phyloP scores from a whole-genome alignment of 2,797 vertebrate genomes.

The Cyclura pinguis region DNA sequence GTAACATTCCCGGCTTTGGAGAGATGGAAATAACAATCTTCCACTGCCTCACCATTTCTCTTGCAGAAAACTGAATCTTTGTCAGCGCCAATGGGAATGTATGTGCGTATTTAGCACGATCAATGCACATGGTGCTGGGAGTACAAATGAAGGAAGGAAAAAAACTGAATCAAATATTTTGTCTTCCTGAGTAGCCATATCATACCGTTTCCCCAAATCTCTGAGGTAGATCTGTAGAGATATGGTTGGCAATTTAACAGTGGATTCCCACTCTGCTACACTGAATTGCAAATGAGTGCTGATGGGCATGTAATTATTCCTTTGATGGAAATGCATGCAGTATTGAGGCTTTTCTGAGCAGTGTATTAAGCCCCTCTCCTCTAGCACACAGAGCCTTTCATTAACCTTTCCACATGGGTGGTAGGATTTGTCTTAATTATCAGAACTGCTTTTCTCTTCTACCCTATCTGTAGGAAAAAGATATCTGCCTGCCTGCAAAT shows the following conservation, averaged over 20 bases:
- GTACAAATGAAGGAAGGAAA: background rate
- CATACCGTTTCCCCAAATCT: constrained; percentile 20
- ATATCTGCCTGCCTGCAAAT: background rate
- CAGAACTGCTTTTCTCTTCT: background rate
- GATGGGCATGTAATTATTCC: constrained; percentile 43
- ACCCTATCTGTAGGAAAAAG: background rate
- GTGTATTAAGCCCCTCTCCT: constrained; percentile 37
- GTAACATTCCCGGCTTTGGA: background rate
- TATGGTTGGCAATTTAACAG: constrained; percentile 49
- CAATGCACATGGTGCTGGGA: too few relatives aligned
- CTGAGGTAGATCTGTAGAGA: constrained; percentile 34
- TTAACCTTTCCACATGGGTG: constrained; percentile 8
- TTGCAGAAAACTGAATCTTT: constrained; percentile 9
- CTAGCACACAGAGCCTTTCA: background rate
- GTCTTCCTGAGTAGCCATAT: constrained; percentile 26
- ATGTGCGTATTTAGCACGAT: background rate
- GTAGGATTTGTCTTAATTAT: constrained; percentile 19
- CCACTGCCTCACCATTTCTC: too few relatives aligned
- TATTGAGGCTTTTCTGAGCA: constrained; percentile 29
- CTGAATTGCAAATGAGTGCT: constrained; percentile 52
- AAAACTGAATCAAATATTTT: background rate
- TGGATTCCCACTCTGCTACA: constrained; percentile 24
- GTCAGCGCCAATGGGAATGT: background rate
- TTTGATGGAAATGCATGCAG: constrained; percentile 54
- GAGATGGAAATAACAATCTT: background rate